Base-by-base conservation (phyloP, 1,140 invertebrate species). In the Phocides pigmalion region DNA sequence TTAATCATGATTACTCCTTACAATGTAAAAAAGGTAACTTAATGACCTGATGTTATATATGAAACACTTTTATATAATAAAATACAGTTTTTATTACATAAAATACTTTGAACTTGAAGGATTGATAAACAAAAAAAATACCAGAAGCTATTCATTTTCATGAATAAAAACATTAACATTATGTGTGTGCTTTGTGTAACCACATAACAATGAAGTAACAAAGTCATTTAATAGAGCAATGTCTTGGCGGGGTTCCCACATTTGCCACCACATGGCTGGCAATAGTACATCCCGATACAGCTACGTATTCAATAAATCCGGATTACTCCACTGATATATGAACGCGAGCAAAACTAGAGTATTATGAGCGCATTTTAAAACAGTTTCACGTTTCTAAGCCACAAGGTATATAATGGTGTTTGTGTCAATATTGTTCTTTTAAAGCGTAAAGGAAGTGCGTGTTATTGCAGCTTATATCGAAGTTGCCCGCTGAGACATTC, bases 181-280 rank as follows among this genome's bases (percentile, higher is more conserved):
- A 37, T 56, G 61, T 64, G 64, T 64, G 61, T 42, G 44, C 22
- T 32, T 58, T 44, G 50, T 75, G 74, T 76, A 82, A 79, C 73
- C 67, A 72, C 66, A 73, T 72, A 81, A 90, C 88, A 89, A 89
- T 87, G 75, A 80, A 81, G 78, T 84, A 87, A 86, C 84, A 75
- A 82, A 83, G 66, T 87, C 81, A 82, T 90, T 79, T 84, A 86
- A 78, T 82, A 72, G 81, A 72, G 81, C 81, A 84, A 76, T 75
- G 67, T 84, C 81, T 89, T 89, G 88, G 88, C 85, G 85, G 82
- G 79, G 82, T 89, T 90, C 88, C 87, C 88, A 89, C 87, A 91
- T 87, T 87, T 79, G 78, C 78, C 72, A 85, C 85, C 84, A 91
- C 88, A 85, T 89, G 85, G 81, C 68, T 80, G 74, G 76, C 73